Base-by-base conservation (phyloP, 2,113 vertebrate genomes). In the Ifrita kowaldi region DNA sequence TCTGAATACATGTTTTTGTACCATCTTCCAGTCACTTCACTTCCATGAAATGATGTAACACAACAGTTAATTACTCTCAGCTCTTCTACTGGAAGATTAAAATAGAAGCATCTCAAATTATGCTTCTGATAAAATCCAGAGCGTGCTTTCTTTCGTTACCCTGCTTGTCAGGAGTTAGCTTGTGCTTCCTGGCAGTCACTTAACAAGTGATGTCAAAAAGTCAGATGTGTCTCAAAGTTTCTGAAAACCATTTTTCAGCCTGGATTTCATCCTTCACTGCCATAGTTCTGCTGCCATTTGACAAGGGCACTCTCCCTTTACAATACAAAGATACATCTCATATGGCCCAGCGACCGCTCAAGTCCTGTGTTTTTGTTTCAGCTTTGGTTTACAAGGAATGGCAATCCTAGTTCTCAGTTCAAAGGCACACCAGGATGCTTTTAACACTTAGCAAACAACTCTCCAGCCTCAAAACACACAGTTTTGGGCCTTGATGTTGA, bases 81-180 rank as follows among this genome's bases (percentile, higher is more conserved):
- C 32, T 73, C 69, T 93, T 80, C 87, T 67, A 79, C 37, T 30
- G 16, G 41, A 84, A 70, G 24, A 91, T 74, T 83, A 77, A 96
- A 95, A 94, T 42, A 94, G 79, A 85, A 91, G 60, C 55, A 90
- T 60, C 63, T 83, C 70, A 67, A 90, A 85, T 93, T 80, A 82
- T n/a, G 46, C 55, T 88, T 69, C 78, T 85, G 55, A 47, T 59
- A 70, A 90, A 94, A 93, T 35, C 42, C 30, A 85, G 41, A 91
- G 56, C 0, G 0, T 68, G 63, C 23, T 60, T 44, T 46, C 56
- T 47, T 73, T 82, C 3, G 0, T 47, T 80, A 65, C 16, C 55
- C 68, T 65, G 21, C 39, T 68, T 67, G 59, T 33, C 82, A 94
- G 59, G 42, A 77, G 42, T 55, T 15, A 62, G 42, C 32, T 91